Percentiles rank a stretch among this genome's conserved stretches.
Conservation (phyloP, 2,888 invertebrate species). For the Parnassius mnemosyne region DNA sequence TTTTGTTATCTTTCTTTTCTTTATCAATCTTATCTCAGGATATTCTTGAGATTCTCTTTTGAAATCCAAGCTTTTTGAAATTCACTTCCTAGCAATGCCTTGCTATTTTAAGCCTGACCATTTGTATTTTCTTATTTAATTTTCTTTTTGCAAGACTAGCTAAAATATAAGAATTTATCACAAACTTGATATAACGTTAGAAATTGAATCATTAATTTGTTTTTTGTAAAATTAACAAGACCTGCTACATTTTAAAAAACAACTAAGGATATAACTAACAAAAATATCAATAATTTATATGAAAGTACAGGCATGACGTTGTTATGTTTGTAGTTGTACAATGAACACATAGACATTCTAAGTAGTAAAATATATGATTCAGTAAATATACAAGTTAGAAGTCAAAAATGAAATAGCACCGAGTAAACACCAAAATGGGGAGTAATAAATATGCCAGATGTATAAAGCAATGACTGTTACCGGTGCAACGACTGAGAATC, state of each 20-base stretch:
- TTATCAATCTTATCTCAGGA: slow-evolving; percentile 37
- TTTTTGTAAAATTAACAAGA: slow-evolving; percentile 46
- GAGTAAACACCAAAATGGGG: slow-evolving; percentile 56
- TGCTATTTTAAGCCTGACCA: slow-evolving; percentile 8
- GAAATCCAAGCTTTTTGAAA: slow-evolving; percentile 26
- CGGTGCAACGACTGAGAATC: slow-evolving; percentile 41
- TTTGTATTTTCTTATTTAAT: slow-evolving; percentile 35
- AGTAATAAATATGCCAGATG: slow-evolving; percentile 35
- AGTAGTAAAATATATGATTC: slow-evolving; percentile 31
- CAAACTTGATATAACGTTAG: slow-evolving; percentile 41
- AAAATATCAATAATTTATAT: slow-evolving; percentile 24
- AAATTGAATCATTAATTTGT: slow-evolving; percentile 50
- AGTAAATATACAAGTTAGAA: slow-evolving; percentile 39
- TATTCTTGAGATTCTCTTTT: slow-evolving; percentile 61
- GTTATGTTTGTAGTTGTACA: slow-evolving; percentile 26
- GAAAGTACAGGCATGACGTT: slow-evolving; percentile 22
- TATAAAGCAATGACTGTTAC: slow-evolving; percentile 55
- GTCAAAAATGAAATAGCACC: slow-evolving; percentile 55
- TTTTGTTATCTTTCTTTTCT: slow-evolving; percentile 35
- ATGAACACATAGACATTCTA: slow-evolving; percentile 37
- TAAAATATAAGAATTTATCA: slow-evolving; percentile 67
- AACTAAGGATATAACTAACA: slow-evolving; percentile 30
- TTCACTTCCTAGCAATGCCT: background rate
- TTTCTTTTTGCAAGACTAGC: slow-evolving; percentile 56
- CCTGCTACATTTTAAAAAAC: slow-evolving; percentile 36